phyloP scores from a whole-genome alignment of 2,113 vertebrate genomes.

The Hydrolagus affinis region DNA sequence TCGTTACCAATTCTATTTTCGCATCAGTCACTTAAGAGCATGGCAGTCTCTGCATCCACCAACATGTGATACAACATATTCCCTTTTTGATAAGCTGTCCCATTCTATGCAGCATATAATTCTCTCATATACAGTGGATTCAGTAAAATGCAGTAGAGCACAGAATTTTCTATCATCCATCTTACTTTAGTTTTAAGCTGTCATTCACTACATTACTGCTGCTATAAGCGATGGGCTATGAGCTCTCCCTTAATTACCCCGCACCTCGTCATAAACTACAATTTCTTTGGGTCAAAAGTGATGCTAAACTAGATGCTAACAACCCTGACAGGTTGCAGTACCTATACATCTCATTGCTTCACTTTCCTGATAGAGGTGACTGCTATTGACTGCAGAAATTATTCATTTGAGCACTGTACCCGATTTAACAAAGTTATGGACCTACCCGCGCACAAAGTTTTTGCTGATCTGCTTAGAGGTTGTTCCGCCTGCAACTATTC shows the following conservation, averaged over 20 bases:
- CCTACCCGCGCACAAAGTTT: background rate
- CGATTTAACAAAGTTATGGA: background rate
- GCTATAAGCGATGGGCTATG: constrained; percentile 24
- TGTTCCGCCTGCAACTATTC: too few species aligned
- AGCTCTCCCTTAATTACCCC: constrained; percentile 16
- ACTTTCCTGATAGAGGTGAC: background rate
- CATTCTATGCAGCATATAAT: constrained; percentile 19
- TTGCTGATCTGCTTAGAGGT: background rate
- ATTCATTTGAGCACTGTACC: background rate
- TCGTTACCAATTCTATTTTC: constrained; percentile 32
- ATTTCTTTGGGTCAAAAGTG: constrained; percentile 9
- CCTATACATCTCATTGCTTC: background rate
- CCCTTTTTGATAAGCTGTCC: constrained; percentile 23
- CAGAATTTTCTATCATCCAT: constrained; percentile 27
- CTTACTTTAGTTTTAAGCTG: constrained; percentile 28
- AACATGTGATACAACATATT: constrained; percentile 20
- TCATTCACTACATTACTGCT: constrained; percentile 30
- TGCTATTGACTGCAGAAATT: background rate
- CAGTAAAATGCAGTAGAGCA: constrained; percentile 26
- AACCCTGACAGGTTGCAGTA: background rate
- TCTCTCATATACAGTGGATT: constrained; percentile 5
- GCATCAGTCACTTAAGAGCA: constrained; percentile 10
- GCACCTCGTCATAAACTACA: constrained; percentile 28
- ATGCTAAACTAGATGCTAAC: constrained; percentile 5
- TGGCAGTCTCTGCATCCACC: constrained; percentile 16